Percentiles rank a stretch among this genome's conserved stretches.
phyloP scores from a whole-genome alignment of 2,113 vertebrate species.

The Porphyrio hochstetteri region DNA sequence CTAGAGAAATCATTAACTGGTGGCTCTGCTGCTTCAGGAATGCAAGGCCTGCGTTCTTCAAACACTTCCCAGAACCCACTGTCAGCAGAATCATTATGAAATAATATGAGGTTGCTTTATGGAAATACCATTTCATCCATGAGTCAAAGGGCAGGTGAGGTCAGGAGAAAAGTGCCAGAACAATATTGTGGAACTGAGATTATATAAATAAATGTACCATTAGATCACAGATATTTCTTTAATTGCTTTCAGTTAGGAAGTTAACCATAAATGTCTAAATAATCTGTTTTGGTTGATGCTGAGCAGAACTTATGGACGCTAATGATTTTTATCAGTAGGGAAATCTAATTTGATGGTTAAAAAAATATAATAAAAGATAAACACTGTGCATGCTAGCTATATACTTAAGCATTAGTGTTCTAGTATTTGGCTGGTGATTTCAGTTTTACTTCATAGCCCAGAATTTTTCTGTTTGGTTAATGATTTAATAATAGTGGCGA shows the following conservation, averaged over 20 bases:
- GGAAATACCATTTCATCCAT: constrained; percentile 14
- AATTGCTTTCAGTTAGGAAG: constrained; percentile 49
- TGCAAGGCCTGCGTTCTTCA: background rate
- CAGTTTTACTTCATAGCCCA: constrained; percentile 53
- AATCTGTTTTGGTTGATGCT: constrained; percentile 27
- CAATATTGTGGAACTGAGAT: background rate
- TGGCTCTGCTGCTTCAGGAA: background rate
- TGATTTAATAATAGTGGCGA: constrained; percentile 67
- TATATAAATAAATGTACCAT: background rate
- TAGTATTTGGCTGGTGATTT: constrained; percentile 47
- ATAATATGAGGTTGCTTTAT: background rate
- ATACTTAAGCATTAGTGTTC: constrained; percentile 37
- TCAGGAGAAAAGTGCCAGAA: constrained; percentile 13
- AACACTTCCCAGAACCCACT: background rate
- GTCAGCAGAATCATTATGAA: background rate
- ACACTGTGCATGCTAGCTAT: background rate
- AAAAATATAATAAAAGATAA: constrained; percentile 3
- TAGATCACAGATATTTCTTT: constrained; percentile 11
- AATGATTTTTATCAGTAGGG: constrained; percentile 32
- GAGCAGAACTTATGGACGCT: constrained; percentile 13
- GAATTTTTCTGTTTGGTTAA: constrained; percentile 63
- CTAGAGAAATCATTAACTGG: background rate
- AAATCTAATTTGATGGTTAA: constrained; percentile 34
- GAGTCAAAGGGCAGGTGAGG: constrained; percentile 11
- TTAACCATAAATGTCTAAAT: constrained; percentile 27